These are phyloP conservation scores for Vicugna pacos DNA, from an alignment of 2,113 vertebrate genomes.

Conservation along the genomic window DNA sequence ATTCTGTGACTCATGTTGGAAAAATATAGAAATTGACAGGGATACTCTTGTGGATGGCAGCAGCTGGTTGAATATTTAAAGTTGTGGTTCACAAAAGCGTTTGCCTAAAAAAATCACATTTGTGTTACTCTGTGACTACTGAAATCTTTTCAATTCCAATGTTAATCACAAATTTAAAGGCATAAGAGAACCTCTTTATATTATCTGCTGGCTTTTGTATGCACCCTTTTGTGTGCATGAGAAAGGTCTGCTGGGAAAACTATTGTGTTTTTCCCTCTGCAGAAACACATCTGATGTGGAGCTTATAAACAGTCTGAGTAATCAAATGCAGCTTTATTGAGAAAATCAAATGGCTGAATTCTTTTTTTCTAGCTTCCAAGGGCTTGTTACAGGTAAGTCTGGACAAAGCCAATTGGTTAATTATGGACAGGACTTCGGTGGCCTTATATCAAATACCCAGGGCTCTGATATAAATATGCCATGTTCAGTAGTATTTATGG, in stretches of 20 bases:
- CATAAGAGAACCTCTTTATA: not conserved
- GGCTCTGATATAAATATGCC: not conserved
- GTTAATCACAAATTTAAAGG: slow-evolving; percentile 43
- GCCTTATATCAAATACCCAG: slow-evolving; percentile 51
- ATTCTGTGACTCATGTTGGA: slow-evolving; percentile 30
- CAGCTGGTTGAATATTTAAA: not conserved
- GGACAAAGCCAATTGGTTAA: slow-evolving; percentile 52
- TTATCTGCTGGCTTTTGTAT: slow-evolving; percentile 33
- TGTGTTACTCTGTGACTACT: not conserved
- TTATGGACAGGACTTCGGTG: slow-evolving; percentile 22
- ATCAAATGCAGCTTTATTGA: slow-evolving; percentile 55
- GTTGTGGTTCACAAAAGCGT: not conserved
- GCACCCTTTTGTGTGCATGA: not conserved
- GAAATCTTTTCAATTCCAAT: not conserved
- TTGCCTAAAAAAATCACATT: slow-evolving; percentile 66
- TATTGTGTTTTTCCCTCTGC: slow-evolving; percentile 44
- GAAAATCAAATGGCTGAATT: slow-evolving; percentile 58
- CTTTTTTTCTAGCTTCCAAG: slow-evolving; percentile 63
- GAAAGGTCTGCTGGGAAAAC: slow-evolving; percentile 43
- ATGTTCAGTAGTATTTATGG: not conserved
- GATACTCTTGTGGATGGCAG: not conserved
- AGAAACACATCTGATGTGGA: slow-evolving; percentile 54
- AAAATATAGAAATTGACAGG: not conserved
- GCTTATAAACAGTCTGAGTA: slow-evolving; percentile 21
- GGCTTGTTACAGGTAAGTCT: slow-evolving; percentile 37